Conservation (phyloP, 2,113 vertebrate genomes). For the Catagonus wagneri region DNA sequence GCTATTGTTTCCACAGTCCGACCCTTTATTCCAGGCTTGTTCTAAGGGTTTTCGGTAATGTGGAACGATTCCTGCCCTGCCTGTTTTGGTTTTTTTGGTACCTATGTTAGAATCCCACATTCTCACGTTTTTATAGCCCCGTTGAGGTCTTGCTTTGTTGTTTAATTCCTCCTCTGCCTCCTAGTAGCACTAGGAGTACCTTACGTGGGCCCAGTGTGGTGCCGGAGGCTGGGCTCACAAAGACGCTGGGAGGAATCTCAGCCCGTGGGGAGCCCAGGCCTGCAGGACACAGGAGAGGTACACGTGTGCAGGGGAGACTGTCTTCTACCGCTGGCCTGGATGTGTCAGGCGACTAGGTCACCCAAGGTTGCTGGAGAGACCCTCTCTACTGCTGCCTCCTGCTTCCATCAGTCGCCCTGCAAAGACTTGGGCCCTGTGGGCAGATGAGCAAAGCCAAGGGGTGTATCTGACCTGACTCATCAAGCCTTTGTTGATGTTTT, state of each 20-base stretch:
- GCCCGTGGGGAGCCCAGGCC: not conserved
- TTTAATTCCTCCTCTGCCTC: not conserved
- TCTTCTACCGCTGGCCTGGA: not conserved
- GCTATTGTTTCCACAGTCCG: not conserved
- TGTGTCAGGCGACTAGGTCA: too few species aligned
- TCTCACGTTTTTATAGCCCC: not conserved
- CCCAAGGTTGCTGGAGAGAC: too few species aligned
- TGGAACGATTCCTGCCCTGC: not conserved
- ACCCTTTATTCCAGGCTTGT: not conserved
- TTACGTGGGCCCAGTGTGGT: not conserved
- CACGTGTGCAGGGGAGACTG: not conserved
- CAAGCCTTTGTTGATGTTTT: not conserved
- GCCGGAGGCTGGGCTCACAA: not conserved
- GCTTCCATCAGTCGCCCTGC: not conserved
- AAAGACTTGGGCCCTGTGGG: not conserved
- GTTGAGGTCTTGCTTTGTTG: not conserved
- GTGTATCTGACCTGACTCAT: not conserved
- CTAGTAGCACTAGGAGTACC: not conserved
- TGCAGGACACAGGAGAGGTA: not conserved
- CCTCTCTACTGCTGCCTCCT: too few species aligned
- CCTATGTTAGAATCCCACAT: not conserved
- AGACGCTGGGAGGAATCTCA: not conserved
- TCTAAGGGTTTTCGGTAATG: not conserved
- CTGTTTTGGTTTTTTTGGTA: conserved; percentile 4
- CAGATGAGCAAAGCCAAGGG: not conserved